Conservation (phyloP, 2,888 invertebrate species). For the Phortica magna region DNA sequence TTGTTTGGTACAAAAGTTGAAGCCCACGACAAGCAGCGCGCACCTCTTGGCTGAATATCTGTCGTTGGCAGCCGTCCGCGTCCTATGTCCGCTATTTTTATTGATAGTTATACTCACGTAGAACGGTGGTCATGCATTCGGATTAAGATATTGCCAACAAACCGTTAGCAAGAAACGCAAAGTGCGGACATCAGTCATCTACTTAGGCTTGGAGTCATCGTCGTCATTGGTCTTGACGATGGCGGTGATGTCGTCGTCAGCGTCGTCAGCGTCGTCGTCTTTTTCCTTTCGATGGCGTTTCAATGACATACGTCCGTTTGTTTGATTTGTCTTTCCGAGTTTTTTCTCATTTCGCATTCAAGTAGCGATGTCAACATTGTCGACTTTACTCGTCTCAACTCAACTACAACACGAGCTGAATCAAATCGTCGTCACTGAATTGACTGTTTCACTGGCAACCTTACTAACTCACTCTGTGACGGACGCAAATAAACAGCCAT, state of each 20-base stretch:
- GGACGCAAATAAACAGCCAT: background rate
- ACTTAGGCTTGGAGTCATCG: constrained; percentile 4
- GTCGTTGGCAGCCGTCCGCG: no score
- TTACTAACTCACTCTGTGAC: background rate
- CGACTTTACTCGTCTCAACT: background rate
- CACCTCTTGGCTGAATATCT: constrained; percentile 1
- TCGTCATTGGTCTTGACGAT: constrained; percentile 1
- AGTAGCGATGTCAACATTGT: constrained; percentile 14
- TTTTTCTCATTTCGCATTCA: constrained; percentile 32
- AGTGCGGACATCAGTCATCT: background rate
- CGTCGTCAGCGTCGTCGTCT: background rate
- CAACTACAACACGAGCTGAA: background rate
- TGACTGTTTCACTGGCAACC: no score
- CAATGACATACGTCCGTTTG: background rate
- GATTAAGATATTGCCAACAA: background rate
- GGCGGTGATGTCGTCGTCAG: background rate
- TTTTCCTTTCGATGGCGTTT: constrained; percentile 21
- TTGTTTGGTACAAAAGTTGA: no score
- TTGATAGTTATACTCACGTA: constrained; percentile 16
- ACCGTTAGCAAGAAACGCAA: background rate
- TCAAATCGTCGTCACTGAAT: background rate
- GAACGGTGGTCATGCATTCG: constrained; percentile 9
- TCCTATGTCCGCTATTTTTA: background rate
- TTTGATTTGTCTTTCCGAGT: background rate
- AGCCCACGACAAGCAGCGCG: no score